Conservation (phyloP, 2,113 vertebrate genomes). For the Ifrita kowaldi region DNA sequence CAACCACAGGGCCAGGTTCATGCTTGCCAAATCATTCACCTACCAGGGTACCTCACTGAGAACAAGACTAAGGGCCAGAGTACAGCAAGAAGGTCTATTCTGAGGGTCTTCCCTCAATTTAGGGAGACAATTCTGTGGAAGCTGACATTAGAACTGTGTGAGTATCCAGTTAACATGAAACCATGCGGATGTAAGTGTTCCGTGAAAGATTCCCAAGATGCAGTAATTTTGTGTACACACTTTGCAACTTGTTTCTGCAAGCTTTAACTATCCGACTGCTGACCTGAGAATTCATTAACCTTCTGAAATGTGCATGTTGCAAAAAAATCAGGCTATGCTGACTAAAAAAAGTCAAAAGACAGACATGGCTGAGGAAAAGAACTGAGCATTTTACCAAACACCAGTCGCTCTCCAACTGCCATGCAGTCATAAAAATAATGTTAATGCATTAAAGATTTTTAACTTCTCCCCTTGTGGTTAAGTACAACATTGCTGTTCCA, state of each 20-base stretch:
- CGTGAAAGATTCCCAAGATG: not conserved
- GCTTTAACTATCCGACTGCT: not conserved
- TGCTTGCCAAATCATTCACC: not conserved
- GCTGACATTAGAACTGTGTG: not conserved
- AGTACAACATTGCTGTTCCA: not conserved
- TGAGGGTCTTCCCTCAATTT: not conserved
- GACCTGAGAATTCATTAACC: not conserved
- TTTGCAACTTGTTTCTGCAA: not conserved
- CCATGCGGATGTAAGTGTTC: not conserved
- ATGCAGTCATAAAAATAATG: not conserved
- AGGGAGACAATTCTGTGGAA: not conserved
- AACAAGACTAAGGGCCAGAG: not conserved
- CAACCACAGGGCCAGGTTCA: not conserved
- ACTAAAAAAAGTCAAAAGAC: not conserved
- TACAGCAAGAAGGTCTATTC: not conserved
- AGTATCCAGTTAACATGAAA: not conserved
- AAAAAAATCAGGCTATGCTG: not conserved
- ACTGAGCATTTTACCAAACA: not conserved
- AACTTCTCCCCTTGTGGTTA: not conserved
- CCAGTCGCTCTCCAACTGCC: not conserved
- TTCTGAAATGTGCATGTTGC: not conserved
- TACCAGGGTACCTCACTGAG: not conserved
- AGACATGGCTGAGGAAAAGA: not conserved
- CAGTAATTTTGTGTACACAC: not conserved
- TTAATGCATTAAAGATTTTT: not conserved